phyloP scores from a whole-genome alignment of 2,797 vertebrate species.

The Rhinichthys osculus region DNA sequence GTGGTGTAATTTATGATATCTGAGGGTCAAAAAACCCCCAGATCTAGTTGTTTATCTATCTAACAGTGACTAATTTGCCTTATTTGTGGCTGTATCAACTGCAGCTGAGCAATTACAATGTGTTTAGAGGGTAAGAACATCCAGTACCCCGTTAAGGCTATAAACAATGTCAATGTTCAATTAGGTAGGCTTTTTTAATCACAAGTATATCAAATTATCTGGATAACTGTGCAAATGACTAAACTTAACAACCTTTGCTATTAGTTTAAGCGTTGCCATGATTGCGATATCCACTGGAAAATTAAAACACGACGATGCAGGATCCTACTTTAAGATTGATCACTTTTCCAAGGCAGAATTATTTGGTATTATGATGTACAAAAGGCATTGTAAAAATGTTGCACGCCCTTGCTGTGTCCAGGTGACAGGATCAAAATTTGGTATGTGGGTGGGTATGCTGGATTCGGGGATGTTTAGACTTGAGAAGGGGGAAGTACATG shows the following conservation, averaged over 20 bases:
- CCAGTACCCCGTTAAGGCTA: slow-evolving; percentile 2
- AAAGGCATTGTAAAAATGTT: slow-evolving; percentile 51
- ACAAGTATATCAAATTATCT: slow-evolving; percentile 57
- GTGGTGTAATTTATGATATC: not conserved
- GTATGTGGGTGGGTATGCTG: slow-evolving; percentile 47
- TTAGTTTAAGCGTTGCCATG: slow-evolving; percentile 29
- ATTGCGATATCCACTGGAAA: not conserved
- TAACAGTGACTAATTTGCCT: slow-evolving; percentile 32
- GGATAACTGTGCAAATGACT: slow-evolving; percentile 50
- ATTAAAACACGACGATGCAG: not conserved
- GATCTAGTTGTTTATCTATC: slow-evolving; percentile 2
- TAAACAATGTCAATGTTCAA: slow-evolving; percentile 49
- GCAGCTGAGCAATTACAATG: slow-evolving; percentile 43
- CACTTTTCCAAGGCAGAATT: slow-evolving; percentile 14
- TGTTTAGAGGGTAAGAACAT: slow-evolving; percentile 42
- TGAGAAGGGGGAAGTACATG: slow-evolving; percentile 60
- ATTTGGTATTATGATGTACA: slow-evolving; percentile 42
- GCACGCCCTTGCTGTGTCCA: slow-evolving; percentile 40
- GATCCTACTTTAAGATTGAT: not conserved
- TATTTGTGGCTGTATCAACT: slow-evolving; percentile 33
- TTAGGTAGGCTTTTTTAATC: slow-evolving; percentile 46
- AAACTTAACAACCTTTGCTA: slow-evolving; percentile 40
- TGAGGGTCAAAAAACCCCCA: not conserved
- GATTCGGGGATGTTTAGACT: slow-evolving; percentile 53
- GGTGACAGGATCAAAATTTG: slow-evolving; percentile 48